Percentiles rank a stretch among this genome's conserved stretches.
These are phyloP conservation scores for Platichthys flesus DNA, from an alignment of 2,113 vertebrate species.

Conservation along the genomic window DNA sequence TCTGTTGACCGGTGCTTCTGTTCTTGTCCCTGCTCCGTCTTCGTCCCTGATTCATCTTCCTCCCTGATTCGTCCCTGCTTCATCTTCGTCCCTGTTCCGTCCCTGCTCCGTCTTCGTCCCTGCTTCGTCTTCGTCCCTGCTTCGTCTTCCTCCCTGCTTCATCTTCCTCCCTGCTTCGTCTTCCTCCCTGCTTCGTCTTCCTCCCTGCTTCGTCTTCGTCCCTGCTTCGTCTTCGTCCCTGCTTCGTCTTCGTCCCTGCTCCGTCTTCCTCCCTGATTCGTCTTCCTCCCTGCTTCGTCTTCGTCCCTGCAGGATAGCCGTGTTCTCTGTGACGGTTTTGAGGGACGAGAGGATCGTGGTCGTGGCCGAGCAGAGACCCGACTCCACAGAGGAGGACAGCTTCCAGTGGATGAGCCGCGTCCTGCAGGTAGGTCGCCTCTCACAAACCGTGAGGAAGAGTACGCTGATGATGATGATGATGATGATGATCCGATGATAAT, in stretches of 20 bases:
- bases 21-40: no score
- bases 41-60: not conserved
- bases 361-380: constrained; percentile 96
- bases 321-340: constrained; percentile 96
- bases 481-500: not conserved
- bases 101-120: no score
- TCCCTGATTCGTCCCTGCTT: not conserved
- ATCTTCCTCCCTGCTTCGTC: not conserved
- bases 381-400: constrained; percentile 98
- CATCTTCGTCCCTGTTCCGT: not conserved
- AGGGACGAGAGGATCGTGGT: constrained; percentile 98
- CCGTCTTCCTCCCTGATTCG: no score
- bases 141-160: no score
- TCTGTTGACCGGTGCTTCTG: no score
- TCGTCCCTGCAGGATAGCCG: constrained; percentile 89
- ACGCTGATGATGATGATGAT: not conserved
- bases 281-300: not conserved
- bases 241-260: no score
- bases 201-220: not conserved
- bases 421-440: constrained; percentile 83
- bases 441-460: not conserved
- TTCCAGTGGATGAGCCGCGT: constrained; percentile 99
- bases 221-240: no score
- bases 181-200: constrained; percentile 42
- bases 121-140: constrained; percentile 23